A percentile compares a stretch with the other conserved stretches of the same genome.
Conservation (phyloP, 2,113 vertebrate species). For the Takifugu bimaculatus region DNA sequence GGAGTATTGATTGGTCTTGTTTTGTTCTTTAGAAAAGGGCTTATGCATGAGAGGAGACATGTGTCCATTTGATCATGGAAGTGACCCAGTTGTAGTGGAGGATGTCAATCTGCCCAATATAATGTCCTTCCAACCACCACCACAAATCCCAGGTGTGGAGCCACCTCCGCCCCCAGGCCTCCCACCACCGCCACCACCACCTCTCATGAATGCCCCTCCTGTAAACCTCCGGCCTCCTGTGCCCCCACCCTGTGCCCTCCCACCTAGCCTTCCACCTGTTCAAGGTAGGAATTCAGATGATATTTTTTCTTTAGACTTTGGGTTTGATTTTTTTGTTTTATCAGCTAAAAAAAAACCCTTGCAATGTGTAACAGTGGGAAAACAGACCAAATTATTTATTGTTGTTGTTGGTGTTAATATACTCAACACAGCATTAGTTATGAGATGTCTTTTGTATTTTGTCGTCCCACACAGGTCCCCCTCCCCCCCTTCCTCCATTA, state of each 20-base stretch:
- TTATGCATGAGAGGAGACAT: slow-evolving; percentile 98
- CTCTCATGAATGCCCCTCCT: slow-evolving; percentile 88
- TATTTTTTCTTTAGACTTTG: not conserved
- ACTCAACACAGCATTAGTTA: not conserved
- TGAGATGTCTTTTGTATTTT: not conserved
- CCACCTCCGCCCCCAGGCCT: slow-evolving; percentile 87
- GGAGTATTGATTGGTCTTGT: no score
- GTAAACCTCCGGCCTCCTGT: slow-evolving; percentile 92
- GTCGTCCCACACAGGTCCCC: slow-evolving; percentile 78
- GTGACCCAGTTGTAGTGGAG: slow-evolving; percentile 96
- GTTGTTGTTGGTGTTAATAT: not conserved
- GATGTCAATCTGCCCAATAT: slow-evolving; percentile 96
- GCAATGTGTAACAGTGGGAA: no score
- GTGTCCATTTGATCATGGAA: slow-evolving; percentile 97
- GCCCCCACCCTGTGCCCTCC: slow-evolving; percentile 85
- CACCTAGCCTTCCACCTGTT: slow-evolving; percentile 90
- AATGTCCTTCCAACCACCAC: slow-evolving; percentile 89
- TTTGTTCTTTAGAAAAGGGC: slow-evolving; percentile 84
- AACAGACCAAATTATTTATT: not conserved
- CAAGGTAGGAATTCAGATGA: slow-evolving; percentile 76
- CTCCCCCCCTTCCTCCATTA: slow-evolving; percentile 90
- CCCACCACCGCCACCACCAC: slow-evolving; percentile 82
- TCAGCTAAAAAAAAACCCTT: no score
- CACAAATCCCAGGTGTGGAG: slow-evolving; percentile 87
- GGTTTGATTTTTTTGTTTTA: not conserved